These are phyloP conservation scores for Hoplostethus atlanticus DNA, from an alignment of 2,797 vertebrate genomes.

Conservation along the genomic window DNA sequence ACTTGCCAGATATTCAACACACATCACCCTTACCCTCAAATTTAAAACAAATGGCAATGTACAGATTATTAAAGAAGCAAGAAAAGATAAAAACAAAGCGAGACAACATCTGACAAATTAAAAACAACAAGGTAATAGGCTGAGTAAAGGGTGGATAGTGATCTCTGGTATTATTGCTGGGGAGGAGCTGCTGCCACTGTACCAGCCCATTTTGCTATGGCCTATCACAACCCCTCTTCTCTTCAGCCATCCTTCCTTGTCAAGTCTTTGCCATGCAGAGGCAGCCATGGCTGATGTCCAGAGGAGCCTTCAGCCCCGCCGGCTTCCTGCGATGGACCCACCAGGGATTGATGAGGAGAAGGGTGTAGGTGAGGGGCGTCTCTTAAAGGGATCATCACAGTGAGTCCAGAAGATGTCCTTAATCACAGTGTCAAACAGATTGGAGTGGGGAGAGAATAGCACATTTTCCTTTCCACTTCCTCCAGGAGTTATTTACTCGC, in stretches of 20 bases:
- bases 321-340: conserved; percentile 60
- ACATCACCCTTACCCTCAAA: conserved; percentile 77
- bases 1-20: conserved; percentile 67
- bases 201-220: conserved; percentile 57
- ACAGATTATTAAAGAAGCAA: conserved; percentile 65
- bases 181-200: conserved; percentile 70
- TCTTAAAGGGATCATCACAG: conserved; percentile 89
- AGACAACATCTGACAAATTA: conserved; percentile 37
- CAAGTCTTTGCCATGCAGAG: conserved; percentile 60
- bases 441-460: conserved; percentile 54
- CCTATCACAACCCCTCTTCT: conserved; percentile 37
- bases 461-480: conserved; percentile 49
- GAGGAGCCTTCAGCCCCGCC: conserved; percentile 27
- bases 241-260: conserved; percentile 31
- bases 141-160: conserved; percentile 48
- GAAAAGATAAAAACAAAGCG: conserved; percentile 49
- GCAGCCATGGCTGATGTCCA: conserved; percentile 27
- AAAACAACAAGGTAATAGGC: conserved; percentile 52
- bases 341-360: conserved; percentile 78
- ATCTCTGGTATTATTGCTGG: conserved; percentile 84
- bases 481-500: conserved; percentile 50
- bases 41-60: conserved; percentile 84
- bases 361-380: conserved; percentile 85
- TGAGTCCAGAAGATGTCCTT: conserved; percentile 86
- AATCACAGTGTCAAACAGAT: conserved; percentile 85